Percentiles rank a stretch among this genome's conserved stretches.
Conservation (phyloP, 2,113 vertebrate species). For the Camelus bactrianus region DNA sequence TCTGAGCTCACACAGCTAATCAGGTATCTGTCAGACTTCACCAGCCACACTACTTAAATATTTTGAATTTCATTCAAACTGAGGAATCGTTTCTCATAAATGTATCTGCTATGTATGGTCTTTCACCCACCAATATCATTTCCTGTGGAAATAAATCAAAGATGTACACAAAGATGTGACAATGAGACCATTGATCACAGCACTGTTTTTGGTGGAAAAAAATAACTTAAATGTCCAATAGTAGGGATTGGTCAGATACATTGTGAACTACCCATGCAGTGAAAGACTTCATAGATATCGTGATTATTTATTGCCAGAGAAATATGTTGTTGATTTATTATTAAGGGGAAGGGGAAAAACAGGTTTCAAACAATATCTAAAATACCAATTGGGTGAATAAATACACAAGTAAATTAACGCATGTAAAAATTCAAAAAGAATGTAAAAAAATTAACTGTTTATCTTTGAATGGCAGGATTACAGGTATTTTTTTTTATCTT, state of each 20-base stretch:
- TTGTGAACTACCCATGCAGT: background rate
- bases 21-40: background rate
- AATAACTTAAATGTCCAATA: background rate
- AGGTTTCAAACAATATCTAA: constrained; percentile 11
- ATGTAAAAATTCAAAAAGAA: background rate
- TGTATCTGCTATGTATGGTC: background rate
- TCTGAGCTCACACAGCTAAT: background rate
- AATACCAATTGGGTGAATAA: background rate
- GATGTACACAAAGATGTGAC: background rate
- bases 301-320: background rate
- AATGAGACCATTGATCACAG: background rate
- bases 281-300: background rate
- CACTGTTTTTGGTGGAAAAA: background rate
- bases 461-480: background rate
- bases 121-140: background rate
- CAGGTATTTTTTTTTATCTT: background rate
- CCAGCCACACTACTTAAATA: background rate
- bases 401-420: background rate
- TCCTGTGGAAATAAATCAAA: constrained; percentile 22
- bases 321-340: constrained; percentile 7
- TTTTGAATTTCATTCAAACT: background rate
- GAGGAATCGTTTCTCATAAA: background rate
- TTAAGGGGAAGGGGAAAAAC: background rate
- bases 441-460: background rate
- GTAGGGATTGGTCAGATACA: background rate